Percentiles rank a stretch among this genome's conserved stretches.
Conservation (phyloP, 2,888 invertebrate genomes). For the Endotricha flammealis region DNA sequence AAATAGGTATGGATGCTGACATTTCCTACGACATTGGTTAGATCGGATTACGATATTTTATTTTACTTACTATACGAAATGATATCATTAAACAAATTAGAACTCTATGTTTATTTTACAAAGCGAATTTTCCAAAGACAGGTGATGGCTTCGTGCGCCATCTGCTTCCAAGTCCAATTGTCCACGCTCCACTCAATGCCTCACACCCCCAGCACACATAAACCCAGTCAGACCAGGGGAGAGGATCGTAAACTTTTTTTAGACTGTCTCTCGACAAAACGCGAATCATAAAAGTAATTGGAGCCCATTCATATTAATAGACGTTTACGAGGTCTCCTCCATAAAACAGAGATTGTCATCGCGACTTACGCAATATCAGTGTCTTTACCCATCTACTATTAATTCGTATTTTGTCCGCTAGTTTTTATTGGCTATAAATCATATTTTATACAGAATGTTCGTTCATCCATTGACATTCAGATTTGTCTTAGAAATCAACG, state of each 20-base stretch:
- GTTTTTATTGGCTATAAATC: slow-evolving; percentile 58
- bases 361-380: slow-evolving; percentile 55
- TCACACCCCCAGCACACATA: slow-evolving; percentile 50
- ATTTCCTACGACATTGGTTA: no score
- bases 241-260: slow-evolving; percentile 72
- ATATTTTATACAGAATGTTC: slow-evolving; percentile 42
- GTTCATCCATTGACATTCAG: slow-evolving; percentile 38
- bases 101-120: slow-evolving; percentile 2
- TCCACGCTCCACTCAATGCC: slow-evolving; percentile 42
- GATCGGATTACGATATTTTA: no score
- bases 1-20: no score
- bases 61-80: no score
- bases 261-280: slow-evolving; percentile 70
- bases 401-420: slow-evolving; percentile 60
- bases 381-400: slow-evolving; percentile 51
- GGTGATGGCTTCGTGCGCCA: slow-evolving; percentile 46
- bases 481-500: slow-evolving; percentile 21
- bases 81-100: background rate
- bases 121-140: slow-evolving; percentile 28
- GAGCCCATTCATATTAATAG: slow-evolving; percentile 78
- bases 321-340: slow-evolving; percentile 72
- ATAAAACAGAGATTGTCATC: slow-evolving; percentile 78
- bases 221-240: slow-evolving; percentile 61
- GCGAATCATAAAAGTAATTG: slow-evolving; percentile 78
- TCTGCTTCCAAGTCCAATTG: slow-evolving; percentile 51